These are phyloP conservation scores for Muscina levida DNA, from an alignment of 2,888 invertebrate genomes.

Conservation along the genomic window DNA sequence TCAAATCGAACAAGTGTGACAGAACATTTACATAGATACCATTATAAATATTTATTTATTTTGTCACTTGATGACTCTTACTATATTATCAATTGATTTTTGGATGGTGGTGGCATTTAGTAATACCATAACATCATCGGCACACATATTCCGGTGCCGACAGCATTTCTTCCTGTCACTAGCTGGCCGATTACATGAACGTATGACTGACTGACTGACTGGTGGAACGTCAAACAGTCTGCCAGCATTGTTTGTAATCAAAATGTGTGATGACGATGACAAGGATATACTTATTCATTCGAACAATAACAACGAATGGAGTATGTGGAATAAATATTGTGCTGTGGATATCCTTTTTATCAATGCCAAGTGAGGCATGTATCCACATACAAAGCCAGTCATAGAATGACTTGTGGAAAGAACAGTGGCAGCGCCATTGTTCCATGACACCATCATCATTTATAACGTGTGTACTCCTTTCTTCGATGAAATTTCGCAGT, in stretches of 20 bases:
- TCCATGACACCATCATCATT: conserved; percentile 16
- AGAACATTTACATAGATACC: conserved; percentile 48
- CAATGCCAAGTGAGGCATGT: conserved; percentile 32
- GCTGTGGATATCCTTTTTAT: conserved; percentile 16
- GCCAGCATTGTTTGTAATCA: conserved; percentile 31
- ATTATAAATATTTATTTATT: conserved; percentile 56
- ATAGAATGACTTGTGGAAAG: conserved; percentile 12
- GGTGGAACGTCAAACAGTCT: not conserved
- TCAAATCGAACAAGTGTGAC: no score
- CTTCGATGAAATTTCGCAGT: not conserved
- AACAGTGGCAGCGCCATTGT: not conserved
- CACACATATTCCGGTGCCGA: conserved; percentile 9
- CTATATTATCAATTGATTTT: conserved; percentile 48
- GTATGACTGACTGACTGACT: not conserved
- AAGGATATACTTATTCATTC: conserved; percentile 9
- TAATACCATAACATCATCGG: conserved; percentile 28
- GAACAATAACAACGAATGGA: not conserved
- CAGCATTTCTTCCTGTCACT: not conserved
- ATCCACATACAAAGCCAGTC: conserved; percentile 1
- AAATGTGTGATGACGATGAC: conserved; percentile 21
- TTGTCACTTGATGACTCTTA: conserved; percentile 46
- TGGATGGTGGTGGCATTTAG: conserved; percentile 36
- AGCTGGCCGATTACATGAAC: no score
- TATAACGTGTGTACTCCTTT: conserved; percentile 1
- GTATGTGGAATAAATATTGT: conserved; percentile 20